phyloP scores from a whole-genome alignment of 2,113 vertebrate species.

The Gracilinanus agilis region DNA sequence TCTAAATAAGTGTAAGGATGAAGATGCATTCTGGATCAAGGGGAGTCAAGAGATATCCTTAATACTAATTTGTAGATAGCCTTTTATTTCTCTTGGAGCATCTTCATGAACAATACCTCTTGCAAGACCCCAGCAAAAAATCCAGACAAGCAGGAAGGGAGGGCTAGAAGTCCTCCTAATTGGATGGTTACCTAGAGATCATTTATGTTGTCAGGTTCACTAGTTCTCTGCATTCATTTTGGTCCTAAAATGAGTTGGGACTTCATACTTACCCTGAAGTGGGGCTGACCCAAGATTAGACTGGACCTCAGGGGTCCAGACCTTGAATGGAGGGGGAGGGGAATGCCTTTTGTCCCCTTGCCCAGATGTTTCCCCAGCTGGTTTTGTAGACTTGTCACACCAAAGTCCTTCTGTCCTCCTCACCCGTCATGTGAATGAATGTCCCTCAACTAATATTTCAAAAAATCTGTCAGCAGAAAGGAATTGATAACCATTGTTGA shows the following conservation, averaged over 20 bases:
- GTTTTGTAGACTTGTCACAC: slow-evolving; percentile 61
- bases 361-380: slow-evolving; percentile 66
- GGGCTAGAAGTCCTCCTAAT: neutral
- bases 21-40: neutral
- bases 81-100: neutral
- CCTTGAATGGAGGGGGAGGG: slow-evolving; percentile 18
- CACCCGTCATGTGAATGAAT: slow-evolving; percentile 45
- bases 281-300: neutral
- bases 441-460: slow-evolving; percentile 7
- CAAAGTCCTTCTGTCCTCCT: slow-evolving; percentile 32
- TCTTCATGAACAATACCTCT: neutral
- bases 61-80: neutral
- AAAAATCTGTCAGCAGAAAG: slow-evolving; percentile 64
- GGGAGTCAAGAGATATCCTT: neutral
- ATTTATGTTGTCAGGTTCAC: neutral
- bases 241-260: neutral
- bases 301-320: slow-evolving; percentile 28
- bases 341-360: slow-evolving; percentile 63
- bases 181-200: neutral
- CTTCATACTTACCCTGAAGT: neutral
- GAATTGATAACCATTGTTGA: slow-evolving; percentile 59
- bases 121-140: neutral
- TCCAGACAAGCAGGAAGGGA: neutral
- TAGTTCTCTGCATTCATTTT: neutral
- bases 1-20: no score